A percentile compares a stretch with the other conserved stretches of the same genome.
Evolutionary conservation across 1,140 invertebrate genomes (phyloP).

Genomic region (Contarinia nasturtii): DNA sequence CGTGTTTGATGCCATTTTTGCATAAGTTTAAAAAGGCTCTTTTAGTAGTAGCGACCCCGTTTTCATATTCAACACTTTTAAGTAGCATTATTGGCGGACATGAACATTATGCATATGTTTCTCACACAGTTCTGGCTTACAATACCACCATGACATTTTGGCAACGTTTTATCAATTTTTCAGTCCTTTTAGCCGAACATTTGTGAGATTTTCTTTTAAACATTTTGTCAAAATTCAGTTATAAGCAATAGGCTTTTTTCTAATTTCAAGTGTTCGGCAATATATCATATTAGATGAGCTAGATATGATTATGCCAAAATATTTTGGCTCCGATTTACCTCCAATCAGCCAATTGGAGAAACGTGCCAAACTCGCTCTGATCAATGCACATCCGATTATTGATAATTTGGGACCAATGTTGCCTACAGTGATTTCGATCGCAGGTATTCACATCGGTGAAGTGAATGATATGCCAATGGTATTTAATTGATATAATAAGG

Average conservation of each 20-base stretch:
- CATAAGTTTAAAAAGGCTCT: conserved; percentile 1
- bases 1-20: neutral
- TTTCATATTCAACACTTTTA: neutral
- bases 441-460: neutral
- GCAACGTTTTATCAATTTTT: neutral
- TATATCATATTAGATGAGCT: neutral
- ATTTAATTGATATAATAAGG: neutral
- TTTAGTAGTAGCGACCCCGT: neutral
- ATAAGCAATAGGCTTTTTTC: no score
- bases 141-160: neutral
- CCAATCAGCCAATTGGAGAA: no score
- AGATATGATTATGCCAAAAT: no score
- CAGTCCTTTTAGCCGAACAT: neutral
- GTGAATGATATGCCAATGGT: neutral
- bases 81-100: neutral
- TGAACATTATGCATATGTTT: neutral
- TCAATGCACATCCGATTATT: neutral
- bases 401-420: neutral
- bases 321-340: no score
- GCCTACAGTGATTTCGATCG: neutral
- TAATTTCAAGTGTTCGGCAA: neutral
- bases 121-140: neutral
- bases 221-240: no score
- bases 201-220: neutral
- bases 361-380: no score